These are phyloP conservation scores for Odobenus rosmarus DNA, from an alignment of 2,113 vertebrate genomes.

Conservation along the genomic window DNA sequence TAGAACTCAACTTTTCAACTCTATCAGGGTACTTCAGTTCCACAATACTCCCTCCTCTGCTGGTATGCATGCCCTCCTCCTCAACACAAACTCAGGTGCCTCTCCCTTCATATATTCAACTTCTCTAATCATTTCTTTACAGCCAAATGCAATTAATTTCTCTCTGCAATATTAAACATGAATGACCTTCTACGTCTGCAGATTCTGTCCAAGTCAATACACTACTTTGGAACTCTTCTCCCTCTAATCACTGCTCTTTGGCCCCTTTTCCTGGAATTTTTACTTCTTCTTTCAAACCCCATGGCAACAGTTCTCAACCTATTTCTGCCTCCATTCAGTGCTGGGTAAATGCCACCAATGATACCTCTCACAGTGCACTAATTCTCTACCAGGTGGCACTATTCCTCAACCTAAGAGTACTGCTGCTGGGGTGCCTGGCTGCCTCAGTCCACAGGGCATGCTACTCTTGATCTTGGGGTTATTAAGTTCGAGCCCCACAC, in stretches of 20 bases:
- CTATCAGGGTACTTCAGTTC: neutral
- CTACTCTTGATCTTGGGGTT: neutral
- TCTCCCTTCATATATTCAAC: neutral
- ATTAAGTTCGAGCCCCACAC: neutral
- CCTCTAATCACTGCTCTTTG: neutral
- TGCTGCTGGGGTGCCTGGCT: neutral
- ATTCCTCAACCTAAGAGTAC: neutral
- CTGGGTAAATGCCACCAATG: neutral
- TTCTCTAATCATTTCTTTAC: neutral
- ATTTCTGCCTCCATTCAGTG: neutral
- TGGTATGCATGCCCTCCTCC: neutral
- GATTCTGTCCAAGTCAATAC: neutral
- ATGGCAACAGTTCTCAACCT: neutral
- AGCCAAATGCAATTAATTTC: neutral
- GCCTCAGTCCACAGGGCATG: neutral
- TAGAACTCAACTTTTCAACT: neutral
- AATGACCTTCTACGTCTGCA: neutral
- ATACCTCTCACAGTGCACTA: neutral
- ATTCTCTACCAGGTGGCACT: neutral
- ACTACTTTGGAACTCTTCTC: neutral
- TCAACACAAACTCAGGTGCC: neutral
- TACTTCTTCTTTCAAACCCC: constrained; percentile 23
- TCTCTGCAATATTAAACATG: neutral
- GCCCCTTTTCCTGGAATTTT: constrained; percentile 42
- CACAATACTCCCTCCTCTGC: neutral